Evolutionary conservation across 2,888 invertebrate genomes (phyloP), one percentile per base, ranked within the genome.

Genomic region (Keiferia lycopersicella): DNA sequence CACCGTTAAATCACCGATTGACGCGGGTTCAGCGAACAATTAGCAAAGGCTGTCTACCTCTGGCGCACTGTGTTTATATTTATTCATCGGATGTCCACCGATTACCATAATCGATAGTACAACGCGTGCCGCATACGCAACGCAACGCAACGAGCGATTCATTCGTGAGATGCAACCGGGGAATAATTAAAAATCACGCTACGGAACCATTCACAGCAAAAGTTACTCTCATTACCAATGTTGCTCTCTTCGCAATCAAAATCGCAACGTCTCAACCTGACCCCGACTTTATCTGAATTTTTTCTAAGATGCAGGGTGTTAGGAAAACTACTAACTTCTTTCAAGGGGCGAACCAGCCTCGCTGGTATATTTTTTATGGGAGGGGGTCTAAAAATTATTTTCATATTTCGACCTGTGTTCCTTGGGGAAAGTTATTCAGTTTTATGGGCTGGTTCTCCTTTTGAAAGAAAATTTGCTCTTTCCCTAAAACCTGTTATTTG

Each of bases 21-120:
- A 7, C 34, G 8, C 79, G 87, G 78, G 89, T 88, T 87, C 87
- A 88, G 82, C 84, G 88, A 84, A 88, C 90, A 91, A 91, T 91
- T 91, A 91, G 91, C 87, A 88, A 88, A 91, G 91, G 91, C 89
- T 91, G 91, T 89, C 88, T 85, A 91, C 91, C 91, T 90, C 87
- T 88, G 83, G 81, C 77, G 34, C 34, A 34, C 34, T 34, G 34
- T 34, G 8, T 34, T 34, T 84, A 85, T 88, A 88, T 88, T 84
- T 88, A 91, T 91, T 91, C 90, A 91, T 90, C 91, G 89, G 88
- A 88, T 90, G 91, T 88, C 80, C 82, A 85, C 73, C 81, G 91
- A 91, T 91, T 91, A 91, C 88, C 91, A 91, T 91, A 91, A 90
- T 88, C 88, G 89, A 90, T 87, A 87, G 77, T 83, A 85, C 81